Evolutionary conservation across 2,113 vertebrate species (phyloP).

Genomic region (Tragulus kanchil): DNA sequence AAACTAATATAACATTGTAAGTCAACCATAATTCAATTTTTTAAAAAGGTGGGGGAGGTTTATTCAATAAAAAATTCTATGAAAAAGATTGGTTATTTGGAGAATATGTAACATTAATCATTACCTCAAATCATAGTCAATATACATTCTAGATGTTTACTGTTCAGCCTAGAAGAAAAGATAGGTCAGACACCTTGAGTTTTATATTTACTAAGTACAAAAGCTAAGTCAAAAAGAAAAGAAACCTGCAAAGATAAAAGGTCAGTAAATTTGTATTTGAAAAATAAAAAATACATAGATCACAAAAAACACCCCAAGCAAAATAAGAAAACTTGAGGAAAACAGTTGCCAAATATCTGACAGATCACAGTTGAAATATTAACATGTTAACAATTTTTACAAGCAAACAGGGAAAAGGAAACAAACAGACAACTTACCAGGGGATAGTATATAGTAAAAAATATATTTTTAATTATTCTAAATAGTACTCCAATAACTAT

Average conservation of each 20-base stretch:
- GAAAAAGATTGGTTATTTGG: conserved; percentile 8
- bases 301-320: not conserved
- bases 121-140: not conserved
- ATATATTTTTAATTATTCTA: not conserved
- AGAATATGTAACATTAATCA: not conserved
- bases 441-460: not conserved
- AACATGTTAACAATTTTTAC: conserved; percentile 38
- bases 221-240: not conserved
- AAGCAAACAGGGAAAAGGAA: not conserved
- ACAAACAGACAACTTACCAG: not conserved
- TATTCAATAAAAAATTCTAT: conserved; percentile 18
- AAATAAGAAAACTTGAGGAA: not conserved
- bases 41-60: not conserved
- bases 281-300: not conserved
- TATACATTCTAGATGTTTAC: not conserved
- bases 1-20: not conserved
- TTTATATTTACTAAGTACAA: conserved; percentile 5
- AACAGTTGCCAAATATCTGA: not conserved
- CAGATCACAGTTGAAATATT: not conserved
- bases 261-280: not conserved
- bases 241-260: not conserved
- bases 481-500: not conserved
- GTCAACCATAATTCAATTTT: not conserved
- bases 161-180: not conserved
- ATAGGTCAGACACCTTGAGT: not conserved